These are phyloP conservation scores for Bothrops jararaca DNA, from an alignment of 2,113 vertebrate species.

Conservation along the genomic window DNA sequence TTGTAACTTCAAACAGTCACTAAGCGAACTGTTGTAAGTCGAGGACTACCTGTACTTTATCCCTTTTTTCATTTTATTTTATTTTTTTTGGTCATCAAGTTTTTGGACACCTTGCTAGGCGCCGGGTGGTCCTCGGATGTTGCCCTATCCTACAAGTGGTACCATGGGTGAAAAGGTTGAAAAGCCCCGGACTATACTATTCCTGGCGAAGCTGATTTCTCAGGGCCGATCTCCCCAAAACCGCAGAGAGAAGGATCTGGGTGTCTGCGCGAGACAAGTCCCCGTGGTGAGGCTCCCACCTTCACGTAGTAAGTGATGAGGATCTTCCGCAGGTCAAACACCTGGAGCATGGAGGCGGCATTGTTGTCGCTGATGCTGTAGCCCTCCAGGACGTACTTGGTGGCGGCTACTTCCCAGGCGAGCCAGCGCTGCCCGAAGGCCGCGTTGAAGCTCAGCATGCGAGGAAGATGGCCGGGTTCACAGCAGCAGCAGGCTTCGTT, in stretches of 20 bases:
- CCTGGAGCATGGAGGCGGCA: slow-evolving; percentile 88
- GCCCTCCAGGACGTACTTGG: slow-evolving; percentile 88
- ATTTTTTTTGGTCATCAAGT: too few relatives aligned
- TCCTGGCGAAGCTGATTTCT: too few relatives aligned
- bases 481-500: slow-evolving; percentile 93
- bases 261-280: rapidly evolving
- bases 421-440: slow-evolving; percentile 93
- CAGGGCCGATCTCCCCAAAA: too few relatives aligned
- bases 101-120: too few relatives aligned
- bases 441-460: slow-evolving; percentile 87
- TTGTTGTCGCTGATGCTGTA: slow-evolving; percentile 94
- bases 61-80: too few relatives aligned
- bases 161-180: too few relatives aligned
- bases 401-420: slow-evolving; percentile 90
- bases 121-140: too few relatives aligned
- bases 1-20: too few relatives aligned
- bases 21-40: too few relatives aligned
- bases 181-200: too few relatives aligned
- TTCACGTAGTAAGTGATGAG: slow-evolving; percentile 93
- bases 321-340: slow-evolving; percentile 89
- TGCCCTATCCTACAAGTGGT: too few relatives aligned
- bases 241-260: background rate
- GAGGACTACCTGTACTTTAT: too few relatives aligned
- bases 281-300: slow-evolving; percentile 48
- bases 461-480: slow-evolving; percentile 85